Evolutionary conservation across 2,113 vertebrate genomes (phyloP).

Genomic region (Petromus typicus): DNA sequence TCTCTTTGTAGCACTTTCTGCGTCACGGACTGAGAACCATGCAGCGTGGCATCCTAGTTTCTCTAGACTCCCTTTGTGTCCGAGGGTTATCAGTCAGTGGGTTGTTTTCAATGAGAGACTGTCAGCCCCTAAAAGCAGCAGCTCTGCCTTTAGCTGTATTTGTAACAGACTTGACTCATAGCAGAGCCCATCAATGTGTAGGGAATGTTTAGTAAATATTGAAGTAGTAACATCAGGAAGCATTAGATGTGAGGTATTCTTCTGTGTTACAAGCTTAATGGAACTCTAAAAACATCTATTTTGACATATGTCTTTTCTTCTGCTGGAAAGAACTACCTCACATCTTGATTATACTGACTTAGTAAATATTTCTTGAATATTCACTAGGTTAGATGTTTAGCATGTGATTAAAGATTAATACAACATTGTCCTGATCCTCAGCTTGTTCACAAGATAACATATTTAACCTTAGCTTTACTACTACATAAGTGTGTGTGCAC

Average conservation of each 20-base stretch:
- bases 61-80: background rate
- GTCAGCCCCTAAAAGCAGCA: background rate
- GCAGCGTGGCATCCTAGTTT: background rate
- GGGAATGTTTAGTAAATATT: slow-evolving; percentile 25
- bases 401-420: background rate
- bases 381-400: background rate
- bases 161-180: background rate
- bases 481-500: background rate
- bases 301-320: slow-evolving; percentile 38
- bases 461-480: background rate
- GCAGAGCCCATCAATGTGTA: background rate
- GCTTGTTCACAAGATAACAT: background rate
- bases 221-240: slow-evolving; percentile 22
- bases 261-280: background rate
- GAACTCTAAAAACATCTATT: slow-evolving; percentile 7
- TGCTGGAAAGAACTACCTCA: slow-evolving; percentile 11
- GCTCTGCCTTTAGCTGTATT: background rate
- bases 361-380: slow-evolving; percentile 14
- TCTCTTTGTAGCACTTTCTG: background rate
- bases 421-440: background rate
- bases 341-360: background rate
- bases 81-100: background rate
- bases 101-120: background rate
- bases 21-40: background rate
- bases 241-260: slow-evolving; percentile 2